Evolutionary conservation across 2,113 vertebrate genomes (phyloP).

Genomic region (Felis catus): F.catus_Fca126_mat1.0 CM031415.1:191056001-191056500

Average conservation of each 20-base stretch:
- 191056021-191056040: neutral
- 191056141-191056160: constrained; percentile 72
- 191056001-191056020: constrained; percentile 30
- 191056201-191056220: constrained; percentile 35
- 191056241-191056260: constrained; percentile 42
- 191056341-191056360: constrained; percentile 35
- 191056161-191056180: constrained; percentile 61
- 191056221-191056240: constrained; percentile 57
- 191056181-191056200: constrained; percentile 73
- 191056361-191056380: constrained; percentile 36
- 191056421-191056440: neutral
- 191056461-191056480: neutral
- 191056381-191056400: neutral
- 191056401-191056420: neutral
- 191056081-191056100: constrained; percentile 70
- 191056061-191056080: constrained; percentile 71
- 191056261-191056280: constrained; percentile 39
- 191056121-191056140: constrained; percentile 79
- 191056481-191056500: neutral
- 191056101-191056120: constrained; percentile 69
- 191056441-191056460: neutral
- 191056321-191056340: neutral
- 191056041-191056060: constrained; percentile 62
- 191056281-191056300: neutral
- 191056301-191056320: constrained; percentile 8